Evolutionary conservation across 2,113 vertebrate genomes (phyloP), one percentile per base, ranked within the genome.

Genomic region (Paratilapia polleni): DNA sequence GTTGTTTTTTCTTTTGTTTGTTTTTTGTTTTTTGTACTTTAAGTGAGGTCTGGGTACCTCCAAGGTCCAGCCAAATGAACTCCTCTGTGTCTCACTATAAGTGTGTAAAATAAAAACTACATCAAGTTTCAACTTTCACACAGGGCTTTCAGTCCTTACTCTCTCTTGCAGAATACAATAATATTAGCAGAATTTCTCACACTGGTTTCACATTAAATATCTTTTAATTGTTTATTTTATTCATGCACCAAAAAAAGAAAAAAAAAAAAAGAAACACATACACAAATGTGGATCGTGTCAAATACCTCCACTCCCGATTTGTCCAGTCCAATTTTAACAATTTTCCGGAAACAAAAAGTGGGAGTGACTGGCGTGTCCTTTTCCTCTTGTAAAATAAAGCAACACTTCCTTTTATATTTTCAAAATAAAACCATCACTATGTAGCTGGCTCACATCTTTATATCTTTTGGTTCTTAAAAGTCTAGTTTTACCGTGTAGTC

Each of bases 371-470:
- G 0, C 0, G 10, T 8, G 8, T 19, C 4, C 1, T 5, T 5
- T 68, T 5, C 20, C 13, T 19, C 1, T 14, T 5, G 8, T 19
- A 13, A 20, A 14, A 22, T 22, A 6, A 57, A 73, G 11, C 17
- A 34, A 19, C 0, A 61, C 36, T 68, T 87, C 85, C 54, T 41
- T 4, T 58, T 1, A 14, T 1, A 1, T 22, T 66, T 85, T 77
- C 83, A 86, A 88, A 91, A 43, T 85, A 85, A 83, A 83, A 77
- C 1, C 3, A 20, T 5, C 1, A 14, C 14, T n/a, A 6, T 22
- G 1, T 5, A 5, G 4, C 20, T 20, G 47, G 1, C 43, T 70
- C 3, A 24, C 8, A 73, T 6, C 13, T 75, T 82, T n/a, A n/a
- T 6, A 76, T 1, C 4, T 47, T 17, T 80, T 24, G 41, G 14